Conservation (phyloP, 1,140 invertebrate species). For the Hypsibius dujardini region DNA sequence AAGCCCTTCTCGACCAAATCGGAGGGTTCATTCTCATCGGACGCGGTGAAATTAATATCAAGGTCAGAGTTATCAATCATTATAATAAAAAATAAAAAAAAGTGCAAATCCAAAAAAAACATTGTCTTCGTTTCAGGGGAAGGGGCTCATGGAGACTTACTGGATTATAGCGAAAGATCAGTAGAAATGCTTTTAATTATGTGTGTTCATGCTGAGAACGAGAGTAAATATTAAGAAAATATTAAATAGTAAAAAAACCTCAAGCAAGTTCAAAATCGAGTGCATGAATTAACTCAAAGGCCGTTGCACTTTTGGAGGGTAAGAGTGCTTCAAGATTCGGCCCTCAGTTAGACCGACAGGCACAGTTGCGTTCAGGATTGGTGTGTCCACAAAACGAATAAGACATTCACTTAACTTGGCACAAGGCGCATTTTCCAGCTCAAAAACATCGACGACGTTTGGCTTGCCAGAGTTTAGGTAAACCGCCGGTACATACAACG, state of each 20-base stretch:
- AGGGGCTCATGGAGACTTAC: constrained; percentile 5
- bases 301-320: too few species aligned
- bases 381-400: neutral
- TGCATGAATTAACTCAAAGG: too few species aligned
- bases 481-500: neutral
- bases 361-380: neutral
- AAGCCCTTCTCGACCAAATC: constrained; percentile 65
- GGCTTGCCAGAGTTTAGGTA: neutral
- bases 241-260: too few species aligned
- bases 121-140: neutral
- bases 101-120: neutral
- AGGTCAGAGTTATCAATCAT: constrained; percentile 44
- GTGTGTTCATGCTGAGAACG: too few species aligned
- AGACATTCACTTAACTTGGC: neutral
- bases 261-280: too few species aligned
- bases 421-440: neutral
- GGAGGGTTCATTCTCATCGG: constrained; percentile 70
- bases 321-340: too few species aligned
- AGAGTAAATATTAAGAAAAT: too few species aligned
- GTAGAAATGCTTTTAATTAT: neutral
- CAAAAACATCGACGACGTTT: neutral
- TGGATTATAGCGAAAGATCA: constrained; percentile 13
- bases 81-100: neutral
- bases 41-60: constrained; percentile 78
- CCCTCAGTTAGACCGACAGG: neutral